Evolutionary conservation across 2,888 invertebrate genomes (phyloP).

Genomic region (Nemotelus nigrinus): DNA sequence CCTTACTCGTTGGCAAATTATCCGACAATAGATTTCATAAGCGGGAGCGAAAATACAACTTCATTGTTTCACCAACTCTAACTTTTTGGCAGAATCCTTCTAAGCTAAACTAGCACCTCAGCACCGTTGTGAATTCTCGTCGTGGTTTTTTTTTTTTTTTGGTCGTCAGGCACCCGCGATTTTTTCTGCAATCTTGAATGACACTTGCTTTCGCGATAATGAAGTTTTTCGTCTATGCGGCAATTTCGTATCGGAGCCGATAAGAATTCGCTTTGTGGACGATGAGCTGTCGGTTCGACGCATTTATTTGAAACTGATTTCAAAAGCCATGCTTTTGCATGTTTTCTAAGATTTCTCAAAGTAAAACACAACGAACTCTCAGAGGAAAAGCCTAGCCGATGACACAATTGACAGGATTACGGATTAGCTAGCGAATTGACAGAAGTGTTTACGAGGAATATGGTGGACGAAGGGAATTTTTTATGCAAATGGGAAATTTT

Average conservation of each 20-base stretch:
- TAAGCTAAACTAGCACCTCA: no score
- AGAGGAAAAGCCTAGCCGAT: neutral
- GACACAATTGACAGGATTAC: slow-evolving; percentile 38
- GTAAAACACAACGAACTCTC: neutral
- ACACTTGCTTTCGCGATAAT: slow-evolving; percentile 30
- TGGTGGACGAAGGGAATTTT: slow-evolving; percentile 31
- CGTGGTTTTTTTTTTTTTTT: no score
- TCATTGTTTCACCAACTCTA: slow-evolving; percentile 10
- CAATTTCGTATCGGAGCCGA: neutral
- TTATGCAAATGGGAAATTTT: slow-evolving; percentile 3
- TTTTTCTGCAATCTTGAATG: slow-evolving; percentile 6
- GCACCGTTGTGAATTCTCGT: no score
- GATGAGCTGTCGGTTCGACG: no score
- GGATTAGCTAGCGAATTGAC: slow-evolving; percentile 15
- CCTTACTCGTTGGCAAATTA: neutral
- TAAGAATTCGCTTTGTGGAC: no score
- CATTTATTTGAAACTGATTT: neutral
- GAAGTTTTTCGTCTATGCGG: slow-evolving; percentile 17
- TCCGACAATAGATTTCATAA: slow-evolving; percentile 16
- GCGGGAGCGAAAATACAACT: neutral
- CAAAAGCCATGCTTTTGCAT: neutral
- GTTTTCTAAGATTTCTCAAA: neutral
- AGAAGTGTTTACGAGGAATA: slow-evolving; percentile 33
- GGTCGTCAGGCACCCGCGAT: neutral
- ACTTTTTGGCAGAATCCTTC: neutral